phyloP scores from a whole-genome alignment of 2,888 invertebrate genomes.

The Leptogaster cylindrica region DNA sequence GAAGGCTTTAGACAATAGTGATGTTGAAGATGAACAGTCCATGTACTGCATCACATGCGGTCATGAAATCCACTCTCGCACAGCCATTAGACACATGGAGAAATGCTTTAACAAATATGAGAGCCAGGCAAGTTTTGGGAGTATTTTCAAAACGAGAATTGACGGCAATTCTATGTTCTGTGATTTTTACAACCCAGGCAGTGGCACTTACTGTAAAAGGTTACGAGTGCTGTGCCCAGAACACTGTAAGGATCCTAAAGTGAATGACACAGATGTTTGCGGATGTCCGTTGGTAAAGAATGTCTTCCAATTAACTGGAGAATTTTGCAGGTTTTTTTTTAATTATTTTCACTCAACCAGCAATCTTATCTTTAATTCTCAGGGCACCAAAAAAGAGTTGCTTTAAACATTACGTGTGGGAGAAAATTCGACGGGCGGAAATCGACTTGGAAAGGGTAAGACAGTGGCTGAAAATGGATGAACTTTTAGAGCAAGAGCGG shows the following conservation, averaged over 20 bases:
- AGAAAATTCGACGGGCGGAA: conserved; percentile 90
- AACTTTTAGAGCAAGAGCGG: conserved; percentile 91
- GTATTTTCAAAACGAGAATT: conserved; percentile 90
- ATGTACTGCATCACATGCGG: conserved; percentile 98
- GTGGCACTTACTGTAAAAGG: conserved; percentile 93
- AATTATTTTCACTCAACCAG: too few species aligned
- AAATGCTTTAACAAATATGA: conserved; percentile 98
- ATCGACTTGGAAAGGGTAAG: conserved; percentile 92
- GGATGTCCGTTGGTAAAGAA: conserved; percentile 89
- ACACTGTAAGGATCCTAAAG: conserved; percentile 92
- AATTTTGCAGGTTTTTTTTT: conserved; percentile 73
- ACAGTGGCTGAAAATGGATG: conserved; percentile 93
- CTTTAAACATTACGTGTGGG: conserved; percentile 93
- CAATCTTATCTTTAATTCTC: not conserved
- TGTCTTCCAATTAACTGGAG: conserved; percentile 82
- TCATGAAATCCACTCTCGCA: conserved; percentile 89
- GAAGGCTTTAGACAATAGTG: conserved; percentile 67
- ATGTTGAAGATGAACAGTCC: conserved; percentile 71
- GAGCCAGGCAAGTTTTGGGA: conserved; percentile 95
- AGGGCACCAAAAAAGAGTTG: conserved; percentile 86
- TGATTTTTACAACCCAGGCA: conserved; percentile 89
- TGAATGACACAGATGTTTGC: conserved; percentile 87
- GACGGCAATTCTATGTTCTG: conserved; percentile 98
- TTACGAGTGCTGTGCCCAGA: conserved; percentile 96
- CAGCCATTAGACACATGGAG: conserved; percentile 96